These are phyloP conservation scores for Falco columbarius DNA, from an alignment of 2,797 vertebrate genomes.

Conservation along the genomic window DNA sequence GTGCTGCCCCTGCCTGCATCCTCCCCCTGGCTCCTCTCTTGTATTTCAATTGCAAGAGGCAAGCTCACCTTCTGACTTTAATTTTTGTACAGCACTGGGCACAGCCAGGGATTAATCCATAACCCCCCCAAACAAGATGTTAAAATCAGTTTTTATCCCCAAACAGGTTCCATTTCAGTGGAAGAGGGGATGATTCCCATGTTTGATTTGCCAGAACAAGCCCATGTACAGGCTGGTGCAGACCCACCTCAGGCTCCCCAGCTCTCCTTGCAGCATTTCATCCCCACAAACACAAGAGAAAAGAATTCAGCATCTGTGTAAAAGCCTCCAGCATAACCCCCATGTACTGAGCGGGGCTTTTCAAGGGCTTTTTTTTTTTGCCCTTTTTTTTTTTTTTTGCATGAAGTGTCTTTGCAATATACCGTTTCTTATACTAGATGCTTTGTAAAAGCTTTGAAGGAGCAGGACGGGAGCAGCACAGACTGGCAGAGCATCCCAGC, in stretches of 20 bases:
- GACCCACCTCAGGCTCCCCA: neutral
- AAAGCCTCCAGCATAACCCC: neutral
- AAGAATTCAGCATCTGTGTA: neutral
- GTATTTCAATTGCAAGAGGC: neutral
- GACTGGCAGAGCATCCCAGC: neutral
- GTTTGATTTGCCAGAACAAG: neutral
- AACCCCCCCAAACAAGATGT: neutral
- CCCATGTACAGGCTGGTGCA: neutral
- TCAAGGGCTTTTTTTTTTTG: neutral
- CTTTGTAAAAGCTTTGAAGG: neutral
- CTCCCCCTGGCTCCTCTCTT: neutral
- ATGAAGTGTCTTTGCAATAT: neutral
- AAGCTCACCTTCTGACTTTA: neutral
- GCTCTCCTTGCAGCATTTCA: neutral
- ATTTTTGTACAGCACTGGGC: neutral
- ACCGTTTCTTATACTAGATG: neutral
- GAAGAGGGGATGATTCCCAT: neutral
- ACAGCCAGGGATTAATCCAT: neutral
- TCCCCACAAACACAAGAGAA: rapidly evolving
- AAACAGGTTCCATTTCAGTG: neutral
- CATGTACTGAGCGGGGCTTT: neutral
- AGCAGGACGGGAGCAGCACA: neutral
- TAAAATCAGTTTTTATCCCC: rapidly evolving
- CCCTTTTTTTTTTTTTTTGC: neutral
- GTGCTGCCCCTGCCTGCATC: neutral